phyloP scores from a whole-genome alignment of 2,113 vertebrate species.

The Hyperopisus bebe region DNA sequence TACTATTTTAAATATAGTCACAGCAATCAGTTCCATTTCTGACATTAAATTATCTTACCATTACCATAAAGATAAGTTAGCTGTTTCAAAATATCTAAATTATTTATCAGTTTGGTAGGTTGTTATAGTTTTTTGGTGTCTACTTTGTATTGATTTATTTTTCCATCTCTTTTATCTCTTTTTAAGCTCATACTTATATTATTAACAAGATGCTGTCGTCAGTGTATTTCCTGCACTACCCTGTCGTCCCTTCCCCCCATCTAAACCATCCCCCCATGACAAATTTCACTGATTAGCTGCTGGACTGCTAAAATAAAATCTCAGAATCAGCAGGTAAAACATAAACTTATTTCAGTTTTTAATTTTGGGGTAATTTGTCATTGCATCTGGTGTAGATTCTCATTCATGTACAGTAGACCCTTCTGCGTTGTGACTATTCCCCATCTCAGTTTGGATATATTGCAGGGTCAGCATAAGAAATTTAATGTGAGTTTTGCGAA shows the following conservation, averaged over 20 bases:
- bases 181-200: background rate
- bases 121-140: background rate
- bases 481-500: background rate
- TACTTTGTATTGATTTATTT: background rate
- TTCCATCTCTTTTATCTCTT: background rate
- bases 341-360: background rate
- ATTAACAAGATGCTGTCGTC: background rate
- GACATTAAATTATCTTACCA: background rate
- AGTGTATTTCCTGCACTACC: background rate
- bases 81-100: background rate
- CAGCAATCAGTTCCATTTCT: background rate
- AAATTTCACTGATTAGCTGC: background rate
- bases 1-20: background rate
- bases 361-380: background rate
- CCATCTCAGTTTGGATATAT: background rate
- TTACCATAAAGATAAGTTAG: background rate
- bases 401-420: background rate
- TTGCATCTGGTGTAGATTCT: background rate
- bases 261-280: background rate
- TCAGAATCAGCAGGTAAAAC: background rate
- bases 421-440: background rate
- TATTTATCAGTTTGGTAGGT: background rate
- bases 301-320: background rate
- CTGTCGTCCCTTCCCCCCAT: background rate
- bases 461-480: background rate